Evolutionary conservation across 2,797 vertebrate species (phyloP), one percentile per base, ranked within the genome.

Genomic region (Nannoperca australis): DNA sequence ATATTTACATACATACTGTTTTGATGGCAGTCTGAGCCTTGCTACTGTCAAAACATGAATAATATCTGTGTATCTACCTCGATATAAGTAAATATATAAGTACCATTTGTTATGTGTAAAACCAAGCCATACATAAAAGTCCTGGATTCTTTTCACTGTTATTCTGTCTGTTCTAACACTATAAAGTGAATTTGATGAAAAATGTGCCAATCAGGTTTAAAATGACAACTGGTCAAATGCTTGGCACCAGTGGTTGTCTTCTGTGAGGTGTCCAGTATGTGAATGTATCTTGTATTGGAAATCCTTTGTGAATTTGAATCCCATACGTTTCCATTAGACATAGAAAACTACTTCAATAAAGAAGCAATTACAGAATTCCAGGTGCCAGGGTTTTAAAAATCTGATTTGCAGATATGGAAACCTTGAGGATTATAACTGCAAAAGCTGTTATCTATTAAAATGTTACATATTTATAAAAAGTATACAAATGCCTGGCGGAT

Each of bases 141-240:
- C 42, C 14, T 45, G 42, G 42, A 45, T 17, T 45, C 5, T 45
- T 17, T 5, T 45, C 15, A 45, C 17, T 17, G 14, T 2, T 45
- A 15, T 44, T 45, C 62, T 64, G 42, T 47, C 1, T 64, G 44
- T 64, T 47, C 18, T 9, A 32, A 51, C 47, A 38, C n/a, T n/a
- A n/a, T n/a, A n/a, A 51, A 66, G 32, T 38, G 20, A 51, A 66
- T 51, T 18, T 17, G 63, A 66, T 22, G 40, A 49, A 38, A 67
- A 53, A 51, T 40, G 22, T 40, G 9, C 13, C 14, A 12, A 27
- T 27, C 3, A 0, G 14, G n/a, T 24, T 22, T 22, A 20, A 53
- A 50, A 66, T 12, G 22, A 27, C 3, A 24, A 42, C 1, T 27
- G 24, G 24, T 27, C 24, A 27, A 27, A 50, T 8, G 6, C 9